Conservation (phyloP, 1,140 invertebrate species). For the Drosophila sp. region DNA sequence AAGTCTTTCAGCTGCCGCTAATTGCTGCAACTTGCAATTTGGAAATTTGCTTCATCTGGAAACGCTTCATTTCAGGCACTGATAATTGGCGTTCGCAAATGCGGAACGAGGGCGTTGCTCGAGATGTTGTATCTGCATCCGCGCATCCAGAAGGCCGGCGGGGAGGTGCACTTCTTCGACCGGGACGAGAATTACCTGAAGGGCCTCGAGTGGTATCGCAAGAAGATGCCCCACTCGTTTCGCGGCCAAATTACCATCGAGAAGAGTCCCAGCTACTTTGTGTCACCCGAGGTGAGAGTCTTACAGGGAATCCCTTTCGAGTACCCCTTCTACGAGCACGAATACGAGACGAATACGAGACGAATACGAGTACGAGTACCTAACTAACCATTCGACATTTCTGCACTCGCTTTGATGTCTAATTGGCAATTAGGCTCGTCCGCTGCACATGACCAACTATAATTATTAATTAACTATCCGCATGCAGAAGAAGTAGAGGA, state of each 20-base stretch:
- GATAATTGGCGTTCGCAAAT: conserved; percentile 97
- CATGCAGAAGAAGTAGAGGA: not conserved
- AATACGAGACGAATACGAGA: no score
- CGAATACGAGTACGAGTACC: no score
- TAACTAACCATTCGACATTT: conserved; percentile 1
- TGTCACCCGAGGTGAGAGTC: conserved; percentile 93
- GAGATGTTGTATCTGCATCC: conserved; percentile 98
- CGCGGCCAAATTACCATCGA: conserved; percentile 97
- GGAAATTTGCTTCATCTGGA: no score
- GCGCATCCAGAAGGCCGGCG: conserved; percentile 95
- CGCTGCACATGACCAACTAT: conserved; percentile 41
- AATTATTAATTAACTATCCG: conserved; percentile 77
- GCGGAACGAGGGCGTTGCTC: conserved; percentile 95
- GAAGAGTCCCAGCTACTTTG: conserved; percentile 98
- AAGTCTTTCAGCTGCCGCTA: conserved; percentile 26
- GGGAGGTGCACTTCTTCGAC: conserved; percentile 98
- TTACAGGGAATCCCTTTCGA: not conserved
- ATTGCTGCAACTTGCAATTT: conserved; percentile 68
- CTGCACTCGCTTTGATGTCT: conserved; percentile 63
- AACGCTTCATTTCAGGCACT: conserved; percentile 88
- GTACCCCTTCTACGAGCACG: no score
- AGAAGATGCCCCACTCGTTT: conserved; percentile 96
- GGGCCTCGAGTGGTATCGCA: conserved; percentile 96
- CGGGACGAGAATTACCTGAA: conserved; percentile 94
- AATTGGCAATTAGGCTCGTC: conserved; percentile 73